A percentile compares a stretch with the other conserved stretches of the same genome.
These are phyloP conservation scores for Tetramorium alpestre DNA, from an alignment of 1,140 invertebrate genomes.

Conservation along the genomic window DNA sequence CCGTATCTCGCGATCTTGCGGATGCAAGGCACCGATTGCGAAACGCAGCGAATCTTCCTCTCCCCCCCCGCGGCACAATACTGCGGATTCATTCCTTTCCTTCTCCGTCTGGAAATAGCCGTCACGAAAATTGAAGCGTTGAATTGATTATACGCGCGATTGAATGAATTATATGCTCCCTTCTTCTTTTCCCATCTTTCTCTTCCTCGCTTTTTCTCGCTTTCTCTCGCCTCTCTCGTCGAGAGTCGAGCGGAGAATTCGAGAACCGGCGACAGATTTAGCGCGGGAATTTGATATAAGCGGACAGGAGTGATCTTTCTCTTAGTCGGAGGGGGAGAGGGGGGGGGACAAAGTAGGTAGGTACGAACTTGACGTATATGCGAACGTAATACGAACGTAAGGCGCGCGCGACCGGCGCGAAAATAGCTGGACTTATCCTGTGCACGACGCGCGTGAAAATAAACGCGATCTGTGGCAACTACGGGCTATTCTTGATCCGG, in stretches of 20 bases:
- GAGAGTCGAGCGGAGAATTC: neutral
- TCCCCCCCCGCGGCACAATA: neutral
- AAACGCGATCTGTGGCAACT: constrained; percentile 77
- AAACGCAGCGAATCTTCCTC: neutral
- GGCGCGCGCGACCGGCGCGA: constrained; percentile 60
- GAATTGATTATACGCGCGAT: constrained; percentile 10
- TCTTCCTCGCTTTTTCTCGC: neutral
- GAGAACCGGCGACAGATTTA: constrained; percentile 39
- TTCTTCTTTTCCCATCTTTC: neutral
- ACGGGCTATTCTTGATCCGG: constrained; percentile 69
- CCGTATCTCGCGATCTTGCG: neutral
- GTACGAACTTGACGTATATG: constrained; percentile 65
- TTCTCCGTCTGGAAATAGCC: neutral
- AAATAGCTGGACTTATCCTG: constrained; percentile 78
- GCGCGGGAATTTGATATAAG: constrained; percentile 40
- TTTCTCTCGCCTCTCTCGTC: neutral
- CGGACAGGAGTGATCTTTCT: constrained; percentile 8
- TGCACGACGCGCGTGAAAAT: constrained; percentile 73
- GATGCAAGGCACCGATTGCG: neutral
- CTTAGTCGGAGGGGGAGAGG: neutral
- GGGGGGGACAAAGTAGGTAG: constrained; percentile 21
- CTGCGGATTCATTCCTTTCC: neutral
- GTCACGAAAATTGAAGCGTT: neutral
- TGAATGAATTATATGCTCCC: neutral
- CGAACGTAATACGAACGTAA: constrained; percentile 33